These are phyloP conservation scores for Alaudala cheleensis DNA, from an alignment of 2,113 vertebrate species.

Conservation along the genomic window DNA sequence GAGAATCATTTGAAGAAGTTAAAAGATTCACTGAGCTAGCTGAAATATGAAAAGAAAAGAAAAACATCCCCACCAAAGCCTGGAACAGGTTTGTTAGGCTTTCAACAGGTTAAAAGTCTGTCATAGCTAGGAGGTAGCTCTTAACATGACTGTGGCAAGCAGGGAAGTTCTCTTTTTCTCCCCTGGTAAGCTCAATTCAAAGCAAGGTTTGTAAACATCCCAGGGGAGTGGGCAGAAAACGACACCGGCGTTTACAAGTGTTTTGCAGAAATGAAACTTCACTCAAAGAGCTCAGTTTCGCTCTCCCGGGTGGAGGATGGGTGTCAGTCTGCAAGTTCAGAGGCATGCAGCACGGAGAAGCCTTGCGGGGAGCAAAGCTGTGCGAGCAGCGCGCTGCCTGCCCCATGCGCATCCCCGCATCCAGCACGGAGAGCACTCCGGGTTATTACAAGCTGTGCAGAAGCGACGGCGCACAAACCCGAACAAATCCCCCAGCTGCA, in stretches of 20 bases:
- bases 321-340: background rate
- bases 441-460: background rate
- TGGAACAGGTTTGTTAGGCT: background rate
- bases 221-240: background rate
- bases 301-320: background rate
- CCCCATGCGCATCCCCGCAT: background rate
- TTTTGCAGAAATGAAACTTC: slow-evolving; percentile 26
- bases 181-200: background rate
- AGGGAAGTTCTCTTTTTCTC: slow-evolving; percentile 18
- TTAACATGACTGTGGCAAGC: background rate
- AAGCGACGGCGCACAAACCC: background rate
- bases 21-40: background rate
- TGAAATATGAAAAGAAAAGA: background rate
- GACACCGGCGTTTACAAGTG: background rate
- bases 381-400: background rate
- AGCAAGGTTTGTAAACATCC: background rate
- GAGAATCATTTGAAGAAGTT: background rate
- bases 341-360: background rate
- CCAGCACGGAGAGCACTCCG: fast-evolving
- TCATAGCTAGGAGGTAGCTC: background rate
- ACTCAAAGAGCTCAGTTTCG: background rate
- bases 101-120: background rate
- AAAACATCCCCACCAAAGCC: background rate
- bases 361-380: background rate
- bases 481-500: background rate